These are phyloP conservation scores for Scomber scombrus DNA, from an alignment of 2,113 vertebrate species.

Conservation along the genomic window DNA sequence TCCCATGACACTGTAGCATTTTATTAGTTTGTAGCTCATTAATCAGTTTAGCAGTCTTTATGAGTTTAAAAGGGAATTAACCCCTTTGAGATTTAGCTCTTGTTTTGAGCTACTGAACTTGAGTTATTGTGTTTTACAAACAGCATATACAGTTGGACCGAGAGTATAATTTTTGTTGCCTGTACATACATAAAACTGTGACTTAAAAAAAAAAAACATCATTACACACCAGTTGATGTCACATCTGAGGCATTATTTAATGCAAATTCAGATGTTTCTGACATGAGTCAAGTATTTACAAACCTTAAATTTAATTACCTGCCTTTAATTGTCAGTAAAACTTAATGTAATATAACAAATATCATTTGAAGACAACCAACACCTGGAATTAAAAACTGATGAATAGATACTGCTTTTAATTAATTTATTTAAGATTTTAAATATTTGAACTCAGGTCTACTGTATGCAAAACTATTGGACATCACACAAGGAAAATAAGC, in stretches of 20 bases:
- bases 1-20: conserved; percentile 70
- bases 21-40: conserved; percentile 65
- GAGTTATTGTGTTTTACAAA: conserved; percentile 51
- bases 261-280: conserved; percentile 42
- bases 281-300: conserved; percentile 73
- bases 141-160: conserved; percentile 23
- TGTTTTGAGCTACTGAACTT: conserved; percentile 56
- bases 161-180: conserved; percentile 43
- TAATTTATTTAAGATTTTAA: conserved; percentile 73
- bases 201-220: conserved; percentile 32
- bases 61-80: conserved; percentile 29
- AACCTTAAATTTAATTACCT: conserved; percentile 59
- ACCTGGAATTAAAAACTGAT: conserved; percentile 28
- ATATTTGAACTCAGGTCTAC: conserved; percentile 81
- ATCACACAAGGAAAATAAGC: conserved; percentile 49
- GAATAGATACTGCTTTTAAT: conserved; percentile 45
- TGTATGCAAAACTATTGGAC: conserved; percentile 76
- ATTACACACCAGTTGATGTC: conserved; percentile 62
- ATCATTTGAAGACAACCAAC: background rate
- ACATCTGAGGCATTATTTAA: conserved; percentile 51
- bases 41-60: conserved; percentile 49
- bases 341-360: conserved; percentile 2
- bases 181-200: conserved; percentile 67
- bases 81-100: conserved; percentile 55
- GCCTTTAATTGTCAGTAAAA: conserved; percentile 20